Evolutionary conservation across 2,888 invertebrate genomes (phyloP), one percentile per base, ranked within the genome.

Genomic region (Ophion slaviceki): DNA sequence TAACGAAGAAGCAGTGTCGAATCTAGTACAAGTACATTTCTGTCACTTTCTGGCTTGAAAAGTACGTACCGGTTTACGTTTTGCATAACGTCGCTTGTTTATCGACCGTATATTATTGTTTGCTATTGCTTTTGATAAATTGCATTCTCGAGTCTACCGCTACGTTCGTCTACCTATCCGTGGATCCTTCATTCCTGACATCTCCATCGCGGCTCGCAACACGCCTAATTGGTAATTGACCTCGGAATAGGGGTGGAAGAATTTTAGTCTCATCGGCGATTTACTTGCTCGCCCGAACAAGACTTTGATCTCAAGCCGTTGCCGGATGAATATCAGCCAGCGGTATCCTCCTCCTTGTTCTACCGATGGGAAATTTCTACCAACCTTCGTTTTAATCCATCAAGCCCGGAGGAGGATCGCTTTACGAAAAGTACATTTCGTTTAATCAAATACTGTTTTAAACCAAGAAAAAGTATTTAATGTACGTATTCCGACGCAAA

Each of bases 181-280:
- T 66, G 61, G 61, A 72, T 66, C 24, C 64, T 67, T 66, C 61
- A n/a, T 61, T 88, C 87, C 75, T 76, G 80, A 79, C 11, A 53
- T 88, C 40, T 86, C 74, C 80, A 79, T 89, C 87, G 53, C 53
- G 75, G 81, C 59, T 85, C 78, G 70, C 28, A 67, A 80, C 47
- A 64, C 47, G 87, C 68, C 87, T 80, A 88, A 71, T 77, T 57
- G 84, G 61, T 64, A 84, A 87, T 84, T 81, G 87, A 85, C 80
- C 36, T 59, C 40, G 75, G 87, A 84, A 86, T 77, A 61, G 66
- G 40, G 57, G 53, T 80, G 20, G 20, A 20, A 68, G 64, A 76
- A 53, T 57, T 57, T 78, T 71, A 24, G 32, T 80, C 32, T 32
- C 61, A 47, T 40, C 53, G 40, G 20, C 36, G 74, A 80, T 71